Conservation (phyloP, 2,113 vertebrate species). For the Mormyrus iriodes region DNA sequence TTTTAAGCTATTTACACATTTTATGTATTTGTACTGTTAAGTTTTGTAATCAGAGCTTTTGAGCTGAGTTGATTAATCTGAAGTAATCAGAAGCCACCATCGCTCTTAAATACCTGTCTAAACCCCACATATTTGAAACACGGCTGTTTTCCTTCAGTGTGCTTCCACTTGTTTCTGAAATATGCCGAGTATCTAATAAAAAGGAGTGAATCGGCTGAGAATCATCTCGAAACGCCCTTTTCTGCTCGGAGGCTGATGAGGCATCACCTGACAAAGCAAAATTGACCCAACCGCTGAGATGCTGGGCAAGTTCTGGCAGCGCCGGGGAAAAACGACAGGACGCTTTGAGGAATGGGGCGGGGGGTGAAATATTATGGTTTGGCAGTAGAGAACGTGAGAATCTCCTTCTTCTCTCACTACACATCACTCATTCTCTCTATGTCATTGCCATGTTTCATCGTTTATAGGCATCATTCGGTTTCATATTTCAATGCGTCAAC, state of each 20-base stretch:
- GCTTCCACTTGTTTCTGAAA: constrained; percentile 2
- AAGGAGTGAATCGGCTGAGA: not conserved
- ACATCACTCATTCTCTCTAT: not conserved
- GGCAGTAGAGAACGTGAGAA: not conserved
- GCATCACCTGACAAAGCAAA: not conserved
- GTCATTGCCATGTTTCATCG: not conserved
- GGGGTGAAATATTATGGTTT: constrained; percentile 13
- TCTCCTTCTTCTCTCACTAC: not conserved
- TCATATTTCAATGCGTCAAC: constrained; percentile 12
- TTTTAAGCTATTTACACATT: not conserved
- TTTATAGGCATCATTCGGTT: not conserved
- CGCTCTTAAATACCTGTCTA: not conserved
- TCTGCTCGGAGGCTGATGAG: not conserved
- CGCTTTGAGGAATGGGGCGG: not conserved
- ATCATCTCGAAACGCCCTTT: not conserved
- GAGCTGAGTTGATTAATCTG: not conserved
- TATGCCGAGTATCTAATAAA: not conserved
- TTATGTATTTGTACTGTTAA: not conserved
- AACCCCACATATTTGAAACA: not conserved
- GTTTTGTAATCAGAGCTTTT: not conserved
- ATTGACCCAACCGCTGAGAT: not conserved
- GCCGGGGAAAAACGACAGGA: not conserved
- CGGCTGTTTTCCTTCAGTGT: not conserved
- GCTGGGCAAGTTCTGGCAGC: constrained; percentile 4
- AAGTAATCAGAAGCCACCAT: not conserved